Evolutionary conservation across 2,888 invertebrate species (phyloP).

Genomic region (Abscondita cerata): DNA sequence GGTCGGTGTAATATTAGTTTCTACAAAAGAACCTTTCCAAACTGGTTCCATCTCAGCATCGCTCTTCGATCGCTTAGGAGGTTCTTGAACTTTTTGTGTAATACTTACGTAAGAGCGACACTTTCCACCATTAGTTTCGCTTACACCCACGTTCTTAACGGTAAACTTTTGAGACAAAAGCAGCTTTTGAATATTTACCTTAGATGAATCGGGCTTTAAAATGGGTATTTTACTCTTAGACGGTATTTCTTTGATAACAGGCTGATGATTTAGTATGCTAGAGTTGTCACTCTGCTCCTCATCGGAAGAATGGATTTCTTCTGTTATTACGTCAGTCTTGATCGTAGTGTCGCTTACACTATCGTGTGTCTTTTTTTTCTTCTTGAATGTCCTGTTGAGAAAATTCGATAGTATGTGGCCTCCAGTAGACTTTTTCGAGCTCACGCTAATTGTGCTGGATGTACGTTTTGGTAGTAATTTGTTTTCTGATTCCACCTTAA

Average conservation of each 20-base stretch:
- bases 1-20: not conserved
- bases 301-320: not conserved
- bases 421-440: conserved; percentile 1
- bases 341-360: not conserved
- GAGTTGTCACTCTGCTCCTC: conserved; percentile 1
- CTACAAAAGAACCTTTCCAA: not conserved
- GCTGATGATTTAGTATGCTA: not conserved
- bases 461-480: not conserved
- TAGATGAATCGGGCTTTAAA: conserved; percentile 8
- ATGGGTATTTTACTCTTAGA: conserved; percentile 22
- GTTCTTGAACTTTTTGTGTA: no score
- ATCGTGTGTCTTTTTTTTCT: not conserved
- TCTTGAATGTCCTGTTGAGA: not conserved
- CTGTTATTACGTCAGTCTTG: not conserved
- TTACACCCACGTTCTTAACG: no score
- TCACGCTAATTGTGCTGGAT: not conserved
- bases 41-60: not conserved
- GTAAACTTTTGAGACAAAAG: no score
- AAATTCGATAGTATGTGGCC: not conserved
- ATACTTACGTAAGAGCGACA: no score
- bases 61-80: not conserved
- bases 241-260: not conserved
- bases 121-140: no score
- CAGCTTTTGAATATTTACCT: not conserved
- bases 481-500: not conserved